These are phyloP conservation scores for Hyperopisus bebe DNA, from an alignment of 2,113 vertebrate species.

Conservation along the genomic window DNA sequence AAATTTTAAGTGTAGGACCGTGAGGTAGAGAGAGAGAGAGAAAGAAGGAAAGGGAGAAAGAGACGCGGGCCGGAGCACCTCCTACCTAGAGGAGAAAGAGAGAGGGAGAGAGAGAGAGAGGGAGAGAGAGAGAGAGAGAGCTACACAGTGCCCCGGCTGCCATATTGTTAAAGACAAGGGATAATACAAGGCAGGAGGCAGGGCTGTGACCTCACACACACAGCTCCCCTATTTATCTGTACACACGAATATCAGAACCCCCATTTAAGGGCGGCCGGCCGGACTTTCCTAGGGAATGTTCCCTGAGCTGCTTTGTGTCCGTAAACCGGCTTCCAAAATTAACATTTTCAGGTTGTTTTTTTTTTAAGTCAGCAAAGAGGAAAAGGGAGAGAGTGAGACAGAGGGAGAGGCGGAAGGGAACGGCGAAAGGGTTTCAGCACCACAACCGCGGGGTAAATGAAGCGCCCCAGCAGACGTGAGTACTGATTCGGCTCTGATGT, in stretches of 20 bases:
- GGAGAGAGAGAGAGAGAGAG: background rate
- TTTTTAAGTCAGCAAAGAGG: background rate
- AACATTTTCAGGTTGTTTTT: background rate
- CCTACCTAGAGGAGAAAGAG: background rate
- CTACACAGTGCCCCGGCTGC: background rate
- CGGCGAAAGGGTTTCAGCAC: background rate
- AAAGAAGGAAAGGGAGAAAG: background rate
- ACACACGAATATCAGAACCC: background rate
- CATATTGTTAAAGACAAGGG: background rate
- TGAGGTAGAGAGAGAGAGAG: background rate
- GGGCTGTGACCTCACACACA: background rate
- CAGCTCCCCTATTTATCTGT: background rate
- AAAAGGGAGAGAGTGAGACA: background rate
- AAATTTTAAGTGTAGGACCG: background rate
- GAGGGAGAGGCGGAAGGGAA: background rate
- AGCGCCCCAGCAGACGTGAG: background rate
- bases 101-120: background rate
- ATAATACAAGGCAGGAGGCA: background rate
- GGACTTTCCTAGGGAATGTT: background rate
- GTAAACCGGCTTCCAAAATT: background rate
- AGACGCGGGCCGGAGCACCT: background rate
- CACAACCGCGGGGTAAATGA: background rate
- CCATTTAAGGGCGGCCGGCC: background rate
- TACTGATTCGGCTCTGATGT: background rate
- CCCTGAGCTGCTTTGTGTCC: background rate